These are phyloP conservation scores for Drosophila sp. DNA, from an alignment of 1,140 invertebrate genomes.

Conservation along the genomic window DNA sequence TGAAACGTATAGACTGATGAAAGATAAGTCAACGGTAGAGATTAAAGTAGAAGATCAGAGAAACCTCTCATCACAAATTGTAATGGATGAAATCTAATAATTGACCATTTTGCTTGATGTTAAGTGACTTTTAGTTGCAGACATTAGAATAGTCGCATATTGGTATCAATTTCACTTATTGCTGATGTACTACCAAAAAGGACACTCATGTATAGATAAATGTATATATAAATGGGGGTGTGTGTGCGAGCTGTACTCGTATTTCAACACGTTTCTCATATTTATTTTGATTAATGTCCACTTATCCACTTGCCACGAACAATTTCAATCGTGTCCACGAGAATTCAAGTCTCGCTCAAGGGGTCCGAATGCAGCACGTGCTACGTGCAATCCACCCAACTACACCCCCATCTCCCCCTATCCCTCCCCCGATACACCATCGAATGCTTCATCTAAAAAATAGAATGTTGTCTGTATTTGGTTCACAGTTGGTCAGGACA, in stretches of 20 bases:
- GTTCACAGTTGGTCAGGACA: constrained; percentile 70
- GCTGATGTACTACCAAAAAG: background rate
- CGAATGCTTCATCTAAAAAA: background rate
- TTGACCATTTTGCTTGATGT: constrained; percentile 10
- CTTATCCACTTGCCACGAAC: constrained; percentile 80
- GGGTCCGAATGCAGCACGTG: constrained; percentile 38
- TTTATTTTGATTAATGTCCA: constrained; percentile 83
- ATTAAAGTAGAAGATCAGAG: too few relatives aligned
- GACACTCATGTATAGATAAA: background rate
- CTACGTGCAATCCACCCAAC: constrained; percentile 19
- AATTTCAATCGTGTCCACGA: constrained; percentile 75
- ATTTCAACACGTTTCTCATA: constrained; percentile 81
- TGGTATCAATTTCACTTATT: constrained; percentile 36
- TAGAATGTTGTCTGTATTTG: constrained; percentile 56
- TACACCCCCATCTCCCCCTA: background rate
- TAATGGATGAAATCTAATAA: background rate
- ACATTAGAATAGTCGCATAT: constrained; percentile 27
- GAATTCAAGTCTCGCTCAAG: constrained; percentile 41
- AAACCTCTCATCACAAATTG: background rate
- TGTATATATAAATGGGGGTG: constrained; percentile 21
- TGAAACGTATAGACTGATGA: background rate
- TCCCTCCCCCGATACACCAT: too few relatives aligned
- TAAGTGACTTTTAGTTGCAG: constrained; percentile 3
- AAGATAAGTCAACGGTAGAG: background rate
- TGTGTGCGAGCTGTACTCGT: constrained; percentile 48